Conservation (phyloP, 2,888 invertebrate genomes). For the Drosophila pegasa region DNA sequence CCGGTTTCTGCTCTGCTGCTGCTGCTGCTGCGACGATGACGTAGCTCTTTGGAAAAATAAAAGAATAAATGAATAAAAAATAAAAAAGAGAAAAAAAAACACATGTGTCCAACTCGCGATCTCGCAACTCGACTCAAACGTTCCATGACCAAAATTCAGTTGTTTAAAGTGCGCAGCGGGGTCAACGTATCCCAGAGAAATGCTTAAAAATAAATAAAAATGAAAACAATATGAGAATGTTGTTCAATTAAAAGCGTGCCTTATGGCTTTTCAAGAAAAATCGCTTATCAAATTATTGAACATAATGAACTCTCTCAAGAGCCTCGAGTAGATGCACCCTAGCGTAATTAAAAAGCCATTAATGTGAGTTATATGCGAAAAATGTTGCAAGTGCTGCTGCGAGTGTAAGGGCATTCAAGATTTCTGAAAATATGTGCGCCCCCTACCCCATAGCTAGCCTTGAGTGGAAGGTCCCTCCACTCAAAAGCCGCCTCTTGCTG, state of each 20-base stretch:
- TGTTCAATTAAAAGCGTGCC: slow-evolving; percentile 21
- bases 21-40: slow-evolving; percentile 56
- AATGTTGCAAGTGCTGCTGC: slow-evolving; percentile 36
- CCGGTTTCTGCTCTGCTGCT: slow-evolving; percentile 57
- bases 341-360: slow-evolving; percentile 67
- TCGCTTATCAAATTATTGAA: slow-evolving; percentile 65
- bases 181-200: slow-evolving; percentile 56
- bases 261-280: slow-evolving; percentile 27
- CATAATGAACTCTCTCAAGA: slow-evolving; percentile 51
- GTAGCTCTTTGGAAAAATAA: slow-evolving; percentile 47
- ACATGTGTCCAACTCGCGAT: slow-evolving; percentile 54
- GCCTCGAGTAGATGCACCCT: slow-evolving; percentile 40
- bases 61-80: slow-evolving; percentile 1
- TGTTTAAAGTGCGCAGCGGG: slow-evolving; percentile 62
- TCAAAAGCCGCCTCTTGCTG: slow-evolving; percentile 11
- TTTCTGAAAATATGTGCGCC: background rate
- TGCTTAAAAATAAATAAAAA: slow-evolving; percentile 24
- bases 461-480: slow-evolving; percentile 30
- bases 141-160: slow-evolving; percentile 67
- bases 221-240: slow-evolving; percentile 11
- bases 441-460: slow-evolving; percentile 10
- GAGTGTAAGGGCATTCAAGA: slow-evolving; percentile 25
- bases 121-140: slow-evolving; percentile 58
- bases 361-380: slow-evolving; percentile 40
- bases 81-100: background rate